These are phyloP conservation scores for Sarotherodon lohbergeri DNA, from an alignment of 2,113 vertebrate genomes.

Conservation along the genomic window DNA sequence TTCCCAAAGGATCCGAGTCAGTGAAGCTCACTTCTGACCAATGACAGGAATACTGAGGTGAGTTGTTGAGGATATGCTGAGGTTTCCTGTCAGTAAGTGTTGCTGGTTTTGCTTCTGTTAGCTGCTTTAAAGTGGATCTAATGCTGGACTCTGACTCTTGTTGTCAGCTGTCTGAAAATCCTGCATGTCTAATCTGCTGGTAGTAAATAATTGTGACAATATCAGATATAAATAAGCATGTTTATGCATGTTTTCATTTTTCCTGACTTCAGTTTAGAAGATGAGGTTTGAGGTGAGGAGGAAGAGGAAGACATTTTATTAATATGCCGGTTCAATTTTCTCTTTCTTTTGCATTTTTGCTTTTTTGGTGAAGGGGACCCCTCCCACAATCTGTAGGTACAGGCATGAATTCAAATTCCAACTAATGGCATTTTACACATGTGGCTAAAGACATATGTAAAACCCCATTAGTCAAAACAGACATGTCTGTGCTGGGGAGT, in stretches of 20 bases:
- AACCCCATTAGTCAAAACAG: not conserved
- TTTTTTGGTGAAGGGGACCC: not conserved
- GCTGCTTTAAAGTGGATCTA: not conserved
- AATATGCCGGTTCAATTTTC: not conserved
- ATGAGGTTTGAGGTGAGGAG: not conserved
- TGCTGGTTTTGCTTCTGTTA: not conserved
- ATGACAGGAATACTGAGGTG: not conserved
- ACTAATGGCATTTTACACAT: not conserved
- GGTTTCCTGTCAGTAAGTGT: not conserved
- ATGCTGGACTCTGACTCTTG: not conserved
- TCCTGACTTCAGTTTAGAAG: not conserved
- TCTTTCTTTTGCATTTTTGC: not conserved
- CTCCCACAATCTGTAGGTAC: not conserved
- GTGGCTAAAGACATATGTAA: not conserved
- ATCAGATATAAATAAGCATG: not conserved
- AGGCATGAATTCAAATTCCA: not conserved
- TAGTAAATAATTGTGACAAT: not conserved
- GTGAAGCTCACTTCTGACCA: not conserved
- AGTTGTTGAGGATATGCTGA: not conserved
- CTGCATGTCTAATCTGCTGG: not conserved
- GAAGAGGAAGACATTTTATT: not conserved
- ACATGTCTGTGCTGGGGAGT: not conserved
- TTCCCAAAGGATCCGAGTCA: not conserved
- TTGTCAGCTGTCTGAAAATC: not conserved
- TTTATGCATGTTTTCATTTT: not conserved